phyloP scores from a whole-genome alignment of 2,797 vertebrate species.

The Rhinatrema bivittatum region DNA sequence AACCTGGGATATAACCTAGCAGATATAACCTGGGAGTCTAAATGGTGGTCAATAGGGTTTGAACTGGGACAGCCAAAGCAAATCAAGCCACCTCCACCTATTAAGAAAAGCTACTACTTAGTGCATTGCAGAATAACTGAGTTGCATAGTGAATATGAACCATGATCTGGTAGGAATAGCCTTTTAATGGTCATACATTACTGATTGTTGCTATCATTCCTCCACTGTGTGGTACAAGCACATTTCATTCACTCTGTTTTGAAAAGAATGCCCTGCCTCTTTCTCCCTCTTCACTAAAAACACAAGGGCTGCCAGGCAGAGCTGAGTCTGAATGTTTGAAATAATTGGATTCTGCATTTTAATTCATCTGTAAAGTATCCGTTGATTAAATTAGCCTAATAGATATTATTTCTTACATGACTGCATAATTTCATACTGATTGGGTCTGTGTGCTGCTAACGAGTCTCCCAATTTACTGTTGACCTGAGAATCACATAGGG shows the following conservation, averaged over 20 bases:
- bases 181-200: slow-evolving; percentile 39
- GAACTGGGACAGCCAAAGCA: background rate
- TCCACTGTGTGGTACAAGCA: slow-evolving; percentile 33
- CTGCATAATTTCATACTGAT: slow-evolving; percentile 73
- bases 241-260: slow-evolving; percentile 34
- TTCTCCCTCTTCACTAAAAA: slow-evolving; percentile 15
- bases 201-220: slow-evolving; percentile 39
- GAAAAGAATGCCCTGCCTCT: slow-evolving; percentile 17
- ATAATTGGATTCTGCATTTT: slow-evolving; percentile 91
- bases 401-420: slow-evolving; percentile 91
- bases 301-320: slow-evolving; percentile 57
- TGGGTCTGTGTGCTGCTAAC: slow-evolving; percentile 61
- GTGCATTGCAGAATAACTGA: background rate
- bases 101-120: slow-evolving; percentile 11
- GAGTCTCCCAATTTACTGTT: slow-evolving; percentile 79
- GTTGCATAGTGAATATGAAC: no score
- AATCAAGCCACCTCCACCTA: slow-evolving; percentile 1
- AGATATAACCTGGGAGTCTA: no score
- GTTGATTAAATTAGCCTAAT: slow-evolving; percentile 98
- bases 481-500: slow-evolving; percentile 72
- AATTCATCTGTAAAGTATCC: slow-evolving; percentile 90
- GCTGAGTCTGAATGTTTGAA: slow-evolving; percentile 61
- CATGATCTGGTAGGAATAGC: slow-evolving; percentile 9
- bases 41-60: background rate
- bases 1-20: no score